A percentile compares a stretch with the other conserved stretches of the same genome.
Conservation (phyloP, 2,888 invertebrate genomes). For the Zaprionus obscuricornis region DNA sequence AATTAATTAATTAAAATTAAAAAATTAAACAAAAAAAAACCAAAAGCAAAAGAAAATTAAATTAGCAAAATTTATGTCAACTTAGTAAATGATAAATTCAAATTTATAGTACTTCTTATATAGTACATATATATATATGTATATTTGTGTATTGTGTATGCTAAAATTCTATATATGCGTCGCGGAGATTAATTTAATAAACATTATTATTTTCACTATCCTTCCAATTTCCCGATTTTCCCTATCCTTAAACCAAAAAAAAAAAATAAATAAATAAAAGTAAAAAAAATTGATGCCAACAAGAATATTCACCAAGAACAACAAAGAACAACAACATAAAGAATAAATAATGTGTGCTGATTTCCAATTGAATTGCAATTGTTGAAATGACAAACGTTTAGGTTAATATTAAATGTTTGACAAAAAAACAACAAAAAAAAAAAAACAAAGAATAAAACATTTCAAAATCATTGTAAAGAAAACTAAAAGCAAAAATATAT, state of each 20-base stretch:
- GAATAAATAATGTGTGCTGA: slow-evolving; percentile 42
- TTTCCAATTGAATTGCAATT: slow-evolving; percentile 51
- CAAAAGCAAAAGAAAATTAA: slow-evolving; percentile 44
- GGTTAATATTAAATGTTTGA: slow-evolving; percentile 27
- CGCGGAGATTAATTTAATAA: slow-evolving; percentile 24
- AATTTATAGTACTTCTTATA: slow-evolving; percentile 73
- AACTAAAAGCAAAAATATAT: slow-evolving; percentile 30
- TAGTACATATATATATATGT: too few relatives aligned
- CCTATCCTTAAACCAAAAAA: slow-evolving; percentile 36
- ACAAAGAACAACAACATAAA: slow-evolving; percentile 27
- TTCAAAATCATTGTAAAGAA: slow-evolving; percentile 63
- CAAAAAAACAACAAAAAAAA: slow-evolving; percentile 21
- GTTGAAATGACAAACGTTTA: slow-evolving; percentile 30
- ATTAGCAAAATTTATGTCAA: slow-evolving; percentile 76
- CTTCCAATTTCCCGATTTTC: too few relatives aligned
- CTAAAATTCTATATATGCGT: slow-evolving; percentile 44
- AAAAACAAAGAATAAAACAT: slow-evolving; percentile 26
- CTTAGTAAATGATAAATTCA: slow-evolving; percentile 75
- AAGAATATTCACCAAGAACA: slow-evolving; percentile 56
- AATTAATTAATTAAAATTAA: slow-evolving; percentile 22
- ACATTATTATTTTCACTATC: too few relatives aligned
- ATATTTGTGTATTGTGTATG: slow-evolving; percentile 66
- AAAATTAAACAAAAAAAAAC: slow-evolving; percentile 24
- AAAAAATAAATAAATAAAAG: too few relatives aligned
- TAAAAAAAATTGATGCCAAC: slow-evolving; percentile 29